Evolutionary conservation across 2,113 vertebrate species (phyloP), one percentile per base, ranked within the genome.

Genomic region (Delphinapterus leucas): DNA sequence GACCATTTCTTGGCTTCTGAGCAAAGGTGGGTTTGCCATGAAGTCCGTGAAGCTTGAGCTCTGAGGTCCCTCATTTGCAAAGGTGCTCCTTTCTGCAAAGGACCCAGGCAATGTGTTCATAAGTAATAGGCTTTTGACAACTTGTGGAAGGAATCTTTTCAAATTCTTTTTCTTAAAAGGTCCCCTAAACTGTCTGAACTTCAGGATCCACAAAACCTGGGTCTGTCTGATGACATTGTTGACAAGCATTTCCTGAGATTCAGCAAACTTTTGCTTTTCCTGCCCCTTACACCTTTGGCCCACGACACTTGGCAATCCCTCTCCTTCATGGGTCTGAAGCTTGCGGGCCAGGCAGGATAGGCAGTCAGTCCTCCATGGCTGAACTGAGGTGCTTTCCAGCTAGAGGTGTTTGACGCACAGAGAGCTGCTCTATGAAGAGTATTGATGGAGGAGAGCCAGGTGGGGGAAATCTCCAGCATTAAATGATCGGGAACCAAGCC

Each of bases 401-500:
- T 41, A 17, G 26, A 73, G n/a, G 49, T 1, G 1, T 6, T 4
- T 79, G 33, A 0, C 0, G 10, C 20, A 17, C 8, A 65, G n/a
- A 41, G 25, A 58, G 49, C 12, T 6, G 38, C 76, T 96, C 31
- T 61, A 8, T 28, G 70, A n/a, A 83, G 81, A 44, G 47, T 18
- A 26, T 5, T 3, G 18, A 44, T 1, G 2, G 33, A 84, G 26
- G 28, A 65, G 12, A 23, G 2, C 36, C 82, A 85, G 77, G 67
- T 61, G 15, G 21, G 36, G 5, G 9, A 88, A 68, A 70, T 63
- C 71, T 25, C 55, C 25, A 28, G 20, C 79, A 90, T 41, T 31
- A 49, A 49, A 53, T 63, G 33, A 49, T 67, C 1, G 1, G 58
- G 77, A 91, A 70, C 55, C 6, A 53, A 61, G 21, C 65, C 60